phyloP scores from a whole-genome alignment of 2,113 vertebrate species.

The Haemorhous mexicanus region DNA sequence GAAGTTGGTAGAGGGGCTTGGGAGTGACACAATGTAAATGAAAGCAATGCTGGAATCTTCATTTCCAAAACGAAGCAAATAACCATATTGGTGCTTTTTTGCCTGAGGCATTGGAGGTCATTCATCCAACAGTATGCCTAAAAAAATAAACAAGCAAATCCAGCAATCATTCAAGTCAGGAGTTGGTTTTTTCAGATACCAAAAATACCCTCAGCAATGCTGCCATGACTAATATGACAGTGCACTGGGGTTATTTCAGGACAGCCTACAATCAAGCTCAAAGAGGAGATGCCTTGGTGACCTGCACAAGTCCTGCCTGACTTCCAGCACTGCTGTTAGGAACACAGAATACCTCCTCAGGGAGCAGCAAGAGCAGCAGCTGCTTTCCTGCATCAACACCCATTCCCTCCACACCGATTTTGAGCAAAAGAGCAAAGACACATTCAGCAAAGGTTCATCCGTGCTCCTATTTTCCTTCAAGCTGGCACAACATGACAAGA shows the following conservation, averaged over 20 bases:
- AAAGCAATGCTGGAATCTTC: neutral
- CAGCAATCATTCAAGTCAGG: neutral
- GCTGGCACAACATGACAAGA: neutral
- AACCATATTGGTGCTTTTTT: neutral
- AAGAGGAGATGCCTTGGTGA: neutral
- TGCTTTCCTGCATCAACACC: neutral
- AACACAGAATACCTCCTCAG: neutral
- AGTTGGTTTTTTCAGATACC: neutral
- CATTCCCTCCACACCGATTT: neutral
- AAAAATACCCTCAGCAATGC: neutral
- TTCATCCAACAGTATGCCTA: constrained; percentile 13
- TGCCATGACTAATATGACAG: neutral
- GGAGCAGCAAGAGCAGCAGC: neutral
- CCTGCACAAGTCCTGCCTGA: neutral
- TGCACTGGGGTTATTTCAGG: neutral
- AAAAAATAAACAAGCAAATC: constrained; percentile 51
- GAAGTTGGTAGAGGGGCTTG: neutral
- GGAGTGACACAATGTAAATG: neutral
- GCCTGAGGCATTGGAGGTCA: constrained; percentile 27
- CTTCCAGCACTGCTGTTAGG: neutral
- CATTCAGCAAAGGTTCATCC: neutral
- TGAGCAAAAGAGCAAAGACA: neutral
- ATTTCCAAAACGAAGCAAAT: constrained; percentile 34
- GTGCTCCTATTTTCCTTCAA: neutral
- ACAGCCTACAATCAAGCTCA: neutral